Evolutionary conservation across 2,888 invertebrate genomes (phyloP).

Genomic region (Osmoderma eremita): DNA sequence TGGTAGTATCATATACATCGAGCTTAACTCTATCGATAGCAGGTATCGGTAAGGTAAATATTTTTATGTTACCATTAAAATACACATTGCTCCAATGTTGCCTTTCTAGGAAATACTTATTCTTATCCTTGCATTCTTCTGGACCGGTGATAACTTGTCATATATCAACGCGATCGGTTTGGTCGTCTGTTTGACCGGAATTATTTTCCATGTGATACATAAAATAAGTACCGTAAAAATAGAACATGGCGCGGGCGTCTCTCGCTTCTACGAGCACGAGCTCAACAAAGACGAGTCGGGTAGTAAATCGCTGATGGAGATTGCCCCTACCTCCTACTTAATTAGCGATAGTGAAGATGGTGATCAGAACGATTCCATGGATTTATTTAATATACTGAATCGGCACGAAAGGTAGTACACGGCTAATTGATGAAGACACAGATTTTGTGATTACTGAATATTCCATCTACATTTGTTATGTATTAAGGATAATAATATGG

Average conservation of each 20-base stretch:
- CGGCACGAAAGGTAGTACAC: constrained; percentile 57
- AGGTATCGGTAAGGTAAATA: constrained; percentile 92
- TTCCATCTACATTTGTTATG: neutral
- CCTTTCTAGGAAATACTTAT: constrained; percentile 89
- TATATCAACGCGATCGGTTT: constrained; percentile 86
- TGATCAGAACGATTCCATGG: constrained; percentile 64
- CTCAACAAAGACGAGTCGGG: constrained; percentile 54
- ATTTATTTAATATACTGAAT: constrained; percentile 65
- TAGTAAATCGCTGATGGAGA: constrained; percentile 57
- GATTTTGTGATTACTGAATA: neutral
- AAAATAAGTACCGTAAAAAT: constrained; percentile 64
- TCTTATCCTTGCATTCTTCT: constrained; percentile 85
- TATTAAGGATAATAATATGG: no score
- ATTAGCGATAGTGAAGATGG: constrained; percentile 58
- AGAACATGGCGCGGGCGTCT: neutral
- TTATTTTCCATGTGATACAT: constrained; percentile 83
- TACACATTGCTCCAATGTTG: no score
- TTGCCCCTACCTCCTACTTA: constrained; percentile 49
- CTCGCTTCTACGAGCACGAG: constrained; percentile 52
- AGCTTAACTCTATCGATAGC: constrained; percentile 95
- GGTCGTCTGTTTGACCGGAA: constrained; percentile 87
- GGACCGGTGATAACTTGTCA: constrained; percentile 87
- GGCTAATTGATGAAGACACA: neutral
- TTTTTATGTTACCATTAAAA: no score
- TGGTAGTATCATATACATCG: constrained; percentile 92